Base-by-base conservation (phyloP, 2,797 vertebrate genomes). In the Botia almorhae region DNA sequence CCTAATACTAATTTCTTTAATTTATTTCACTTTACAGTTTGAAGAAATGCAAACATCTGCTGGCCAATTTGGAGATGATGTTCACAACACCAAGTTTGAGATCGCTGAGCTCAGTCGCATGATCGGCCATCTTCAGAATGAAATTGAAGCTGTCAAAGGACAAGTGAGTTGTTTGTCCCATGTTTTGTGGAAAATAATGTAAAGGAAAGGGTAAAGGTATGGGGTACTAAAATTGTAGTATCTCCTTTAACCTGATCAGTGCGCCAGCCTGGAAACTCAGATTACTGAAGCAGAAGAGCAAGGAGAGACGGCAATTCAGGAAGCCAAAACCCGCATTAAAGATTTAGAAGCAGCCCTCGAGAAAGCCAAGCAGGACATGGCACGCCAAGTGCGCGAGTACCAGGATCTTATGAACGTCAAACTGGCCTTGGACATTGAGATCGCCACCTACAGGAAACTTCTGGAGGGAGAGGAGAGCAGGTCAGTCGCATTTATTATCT, bases 361-460 rank as follows among this genome's bases (percentile, higher is more conserved):
- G 81, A 94, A 87, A 90, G 86, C 93, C 81, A 93, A 92, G 65
- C 89, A 91, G 71, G 91, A 94, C 82, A 90, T 93, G 91, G 88
- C 88, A 48, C 81, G 83, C 81, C 91, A 93, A 76, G 90, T 95
- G 71, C 55, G 81, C 58, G 92, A 93, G 67, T 98, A 98, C 89
- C 96, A 97, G 91, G 95, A 96, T 4, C 94, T 98, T 53, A 94
- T 91, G 89, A 92, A 93, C 19, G 85, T 94, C 86, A 95, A 94
- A 80, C 74, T 94, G 77, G 92, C 89, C 72, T 90, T 94, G 85
- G 94, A 95, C 84, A 94, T 92, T 80, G 90, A 94, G 84, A 92
- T 90, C 0, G 94, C 94, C 74, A 95, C 93, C 13, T 95, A 94
- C 85, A 91, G 68, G 79, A 93, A 94, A 39, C 91, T 96, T 0